Conservation (phyloP, 2,888 invertebrate genomes). For the Gastrophysa polygoni region DNA sequence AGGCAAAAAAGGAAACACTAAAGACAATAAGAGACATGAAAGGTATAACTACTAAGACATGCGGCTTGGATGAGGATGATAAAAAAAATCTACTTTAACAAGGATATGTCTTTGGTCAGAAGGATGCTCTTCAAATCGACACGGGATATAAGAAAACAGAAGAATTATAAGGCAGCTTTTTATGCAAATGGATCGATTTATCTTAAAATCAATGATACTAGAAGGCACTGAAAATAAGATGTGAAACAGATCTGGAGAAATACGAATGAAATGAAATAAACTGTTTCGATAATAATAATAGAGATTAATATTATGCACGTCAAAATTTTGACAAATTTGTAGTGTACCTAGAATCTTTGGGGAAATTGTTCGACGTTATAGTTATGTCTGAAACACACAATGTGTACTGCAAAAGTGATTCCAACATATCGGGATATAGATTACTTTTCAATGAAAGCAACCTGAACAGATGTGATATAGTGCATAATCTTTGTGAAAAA, state of each 20-base stretch:
- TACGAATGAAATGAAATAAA: neutral
- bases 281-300: slow-evolving; percentile 5
- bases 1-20: neutral
- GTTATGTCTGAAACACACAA: slow-evolving; percentile 18
- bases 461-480: too few relatives aligned
- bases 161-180: neutral
- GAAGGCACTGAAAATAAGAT: too few relatives aligned
- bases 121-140: slow-evolving; percentile 1
- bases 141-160: slow-evolving; percentile 5
- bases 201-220: neutral
- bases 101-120: slow-evolving; percentile 1
- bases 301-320: slow-evolving; percentile 11
- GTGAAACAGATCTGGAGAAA: too few relatives aligned
- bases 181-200: neutral
- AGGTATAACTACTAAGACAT: neutral
- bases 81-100: slow-evolving; percentile 8
- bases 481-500: too few relatives aligned
- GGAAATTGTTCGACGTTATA: slow-evolving; percentile 13
- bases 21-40: slow-evolving; percentile 13
- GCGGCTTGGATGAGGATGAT: too few relatives aligned
- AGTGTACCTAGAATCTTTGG: slow-evolving; percentile 6
- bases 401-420: neutral
- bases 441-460: too few relatives aligned
- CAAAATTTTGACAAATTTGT: slow-evolving; percentile 15
- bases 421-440: too few relatives aligned